Evolutionary conservation across 1,140 invertebrate species (phyloP).

Genomic region (Magallana ariakensis): DNA sequence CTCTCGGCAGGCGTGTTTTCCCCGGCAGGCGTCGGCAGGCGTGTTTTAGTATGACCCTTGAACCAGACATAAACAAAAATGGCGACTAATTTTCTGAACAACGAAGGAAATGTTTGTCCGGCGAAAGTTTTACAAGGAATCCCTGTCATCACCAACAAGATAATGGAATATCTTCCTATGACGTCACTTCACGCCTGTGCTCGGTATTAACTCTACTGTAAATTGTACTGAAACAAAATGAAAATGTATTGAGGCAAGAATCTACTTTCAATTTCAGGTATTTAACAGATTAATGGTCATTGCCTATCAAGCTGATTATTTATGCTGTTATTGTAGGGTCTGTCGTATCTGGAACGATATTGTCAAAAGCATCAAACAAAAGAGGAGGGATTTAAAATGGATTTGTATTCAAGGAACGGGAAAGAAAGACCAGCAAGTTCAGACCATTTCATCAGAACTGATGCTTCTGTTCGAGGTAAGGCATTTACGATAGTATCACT

Average conservation of each 20-base stretch:
- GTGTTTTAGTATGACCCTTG: too few species aligned
- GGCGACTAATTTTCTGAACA: not conserved
- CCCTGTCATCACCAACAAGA: constrained; percentile 7
- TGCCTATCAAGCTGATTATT: not conserved
- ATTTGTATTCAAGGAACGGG: constrained; percentile 43
- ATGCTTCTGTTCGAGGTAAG: constrained; percentile 42
- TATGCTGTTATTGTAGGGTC: constrained; percentile 46
- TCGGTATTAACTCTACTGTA: not conserved
- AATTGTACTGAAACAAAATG: too few species aligned
- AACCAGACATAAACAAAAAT: not conserved
- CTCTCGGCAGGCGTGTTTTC: too few species aligned
- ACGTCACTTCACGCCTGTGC: constrained; percentile 10
- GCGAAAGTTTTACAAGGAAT: not conserved
- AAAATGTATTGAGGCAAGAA: too few species aligned
- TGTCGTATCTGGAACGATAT: constrained; percentile 54
- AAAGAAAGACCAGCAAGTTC: constrained; percentile 10
- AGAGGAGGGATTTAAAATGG: constrained; percentile 45
- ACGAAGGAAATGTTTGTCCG: not conserved
- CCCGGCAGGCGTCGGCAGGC: too few species aligned
- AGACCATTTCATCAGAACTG: constrained; percentile 22
- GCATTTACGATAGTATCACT: too few species aligned
- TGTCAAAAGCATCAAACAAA: constrained; percentile 44
- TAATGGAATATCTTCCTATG: constrained; percentile 15
- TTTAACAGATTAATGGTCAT: too few species aligned
- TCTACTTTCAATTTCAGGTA: too few species aligned